Conservation (phyloP, 1,140 invertebrate species). For the Steinernema feltiae region DNA sequence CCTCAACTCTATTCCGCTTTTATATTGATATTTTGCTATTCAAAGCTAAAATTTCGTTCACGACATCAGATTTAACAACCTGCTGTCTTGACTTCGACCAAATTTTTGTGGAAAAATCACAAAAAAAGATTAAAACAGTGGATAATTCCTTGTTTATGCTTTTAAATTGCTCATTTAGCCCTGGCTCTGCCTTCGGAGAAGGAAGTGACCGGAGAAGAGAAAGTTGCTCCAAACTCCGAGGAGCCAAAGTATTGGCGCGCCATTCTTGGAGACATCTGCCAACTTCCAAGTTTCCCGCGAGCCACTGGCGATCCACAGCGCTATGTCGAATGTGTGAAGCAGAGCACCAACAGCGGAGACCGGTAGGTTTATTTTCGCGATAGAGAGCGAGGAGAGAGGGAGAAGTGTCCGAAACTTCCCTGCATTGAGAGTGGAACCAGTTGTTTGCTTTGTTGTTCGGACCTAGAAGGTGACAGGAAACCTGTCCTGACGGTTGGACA, state of each 20-base stretch:
- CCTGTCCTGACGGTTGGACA: not conserved
- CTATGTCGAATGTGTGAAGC: slow-evolving; percentile 49
- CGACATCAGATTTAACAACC: not conserved
- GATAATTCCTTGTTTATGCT: not conserved
- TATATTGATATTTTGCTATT: not conserved
- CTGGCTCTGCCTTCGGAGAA: not conserved
- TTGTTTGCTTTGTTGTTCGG: not conserved
- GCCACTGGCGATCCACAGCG: slow-evolving; percentile 46
- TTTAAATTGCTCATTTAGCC: not conserved
- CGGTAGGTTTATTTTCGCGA: slow-evolving; percentile 26
- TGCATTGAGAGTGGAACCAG: not conserved
- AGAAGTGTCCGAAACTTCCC: not conserved
- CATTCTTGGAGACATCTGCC: slow-evolving; percentile 52
- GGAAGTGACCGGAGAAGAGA: not conserved
- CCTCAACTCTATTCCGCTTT: no score
- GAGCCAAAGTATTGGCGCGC: slow-evolving; percentile 46
- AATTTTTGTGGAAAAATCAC: no score
- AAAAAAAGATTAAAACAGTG: no score
- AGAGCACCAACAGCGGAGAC: slow-evolving; percentile 33
- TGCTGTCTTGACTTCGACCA: not conserved
- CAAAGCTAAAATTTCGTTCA: not conserved
- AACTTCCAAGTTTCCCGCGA: slow-evolving; percentile 46
- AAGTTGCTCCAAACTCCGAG: not conserved
- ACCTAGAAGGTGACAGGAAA: not conserved
- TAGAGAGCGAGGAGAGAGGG: no score